Conservation (phyloP, 2,113 vertebrate genomes). For the Epinephelus fuscoguttatus region DNA sequence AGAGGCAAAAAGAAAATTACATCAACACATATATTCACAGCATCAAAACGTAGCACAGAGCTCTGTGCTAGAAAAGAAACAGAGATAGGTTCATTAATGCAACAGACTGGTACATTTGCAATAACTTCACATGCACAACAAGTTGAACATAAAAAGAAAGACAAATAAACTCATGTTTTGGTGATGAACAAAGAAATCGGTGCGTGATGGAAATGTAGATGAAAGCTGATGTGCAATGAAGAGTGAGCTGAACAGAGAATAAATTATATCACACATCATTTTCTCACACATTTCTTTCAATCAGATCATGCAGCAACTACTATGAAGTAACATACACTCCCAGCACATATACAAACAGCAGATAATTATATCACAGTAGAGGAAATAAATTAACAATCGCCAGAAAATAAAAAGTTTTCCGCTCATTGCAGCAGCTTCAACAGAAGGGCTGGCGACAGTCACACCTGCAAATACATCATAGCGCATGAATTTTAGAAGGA, state of each 20-base stretch:
- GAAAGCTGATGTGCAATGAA: slow-evolving; percentile 54
- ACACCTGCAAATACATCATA: slow-evolving; percentile 46
- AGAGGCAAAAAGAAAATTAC: slow-evolving; percentile 55
- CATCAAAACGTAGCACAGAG: slow-evolving; percentile 55
- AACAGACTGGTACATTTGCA: slow-evolving; percentile 51
- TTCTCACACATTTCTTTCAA: slow-evolving; percentile 49
- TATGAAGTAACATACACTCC: slow-evolving; percentile 39
- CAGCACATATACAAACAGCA: slow-evolving; percentile 15
- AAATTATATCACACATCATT: slow-evolving; percentile 28
- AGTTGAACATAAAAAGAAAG: slow-evolving; percentile 13
- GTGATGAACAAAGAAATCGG: slow-evolving; percentile 34
- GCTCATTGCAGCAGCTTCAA: slow-evolving; percentile 13
- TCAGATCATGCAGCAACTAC: slow-evolving; percentile 51
- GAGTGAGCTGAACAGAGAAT: slow-evolving; percentile 42
- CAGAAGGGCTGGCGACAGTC: background rate
- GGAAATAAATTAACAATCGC: slow-evolving; percentile 16
- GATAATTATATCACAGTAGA: slow-evolving; percentile 10
- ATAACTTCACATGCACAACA: slow-evolving; percentile 63
- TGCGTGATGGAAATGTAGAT: slow-evolving; percentile 51
- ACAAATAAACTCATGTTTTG: slow-evolving; percentile 36
- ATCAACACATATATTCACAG: slow-evolving; percentile 55
- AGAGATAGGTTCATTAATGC: slow-evolving; percentile 68
- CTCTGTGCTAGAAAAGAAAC: slow-evolving; percentile 63
- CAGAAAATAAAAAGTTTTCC: slow-evolving; percentile 13
- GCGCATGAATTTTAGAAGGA: slow-evolving; percentile 37